These are phyloP conservation scores for Spodoptera frugiperda DNA, from an alignment of 1,140 invertebrate genomes.

Conservation along the genomic window DNA sequence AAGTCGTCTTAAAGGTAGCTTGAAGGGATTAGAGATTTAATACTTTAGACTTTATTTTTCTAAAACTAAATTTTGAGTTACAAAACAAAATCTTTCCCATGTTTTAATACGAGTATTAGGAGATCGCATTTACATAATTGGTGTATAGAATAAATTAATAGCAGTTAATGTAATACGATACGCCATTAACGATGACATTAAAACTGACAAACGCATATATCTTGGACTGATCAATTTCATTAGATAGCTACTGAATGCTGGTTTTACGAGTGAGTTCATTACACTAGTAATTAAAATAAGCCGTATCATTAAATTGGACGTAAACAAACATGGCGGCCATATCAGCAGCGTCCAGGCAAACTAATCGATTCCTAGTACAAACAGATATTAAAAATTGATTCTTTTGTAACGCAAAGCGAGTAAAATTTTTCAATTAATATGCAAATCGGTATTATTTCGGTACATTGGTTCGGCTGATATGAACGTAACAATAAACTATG, in stretches of 20 bases:
- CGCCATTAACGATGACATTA: slow-evolving; percentile 17
- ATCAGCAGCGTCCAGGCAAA: slow-evolving; percentile 44
- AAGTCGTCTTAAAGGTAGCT: too few relatives aligned
- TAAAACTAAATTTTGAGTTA: too few relatives aligned
- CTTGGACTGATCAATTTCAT: slow-evolving; percentile 26
- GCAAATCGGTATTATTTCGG: slow-evolving; percentile 59
- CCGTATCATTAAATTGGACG: background rate
- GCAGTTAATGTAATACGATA: slow-evolving; percentile 25
- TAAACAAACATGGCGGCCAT: slow-evolving; percentile 38
- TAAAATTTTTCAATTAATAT: slow-evolving; percentile 70
- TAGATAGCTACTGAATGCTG: slow-evolving; percentile 5
- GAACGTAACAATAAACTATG: slow-evolving; percentile 15
- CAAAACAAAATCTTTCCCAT: too few relatives aligned
- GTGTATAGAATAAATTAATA: slow-evolving; percentile 29
- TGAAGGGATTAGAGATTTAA: too few relatives aligned
- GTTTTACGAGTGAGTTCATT: slow-evolving; percentile 25
- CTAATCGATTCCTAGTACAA: slow-evolving; percentile 55
- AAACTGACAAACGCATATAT: slow-evolving; percentile 21
- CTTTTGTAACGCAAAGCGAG: slow-evolving; percentile 56
- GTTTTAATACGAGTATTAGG: background rate
- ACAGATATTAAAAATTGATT: slow-evolving; percentile 56
- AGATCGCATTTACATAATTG: slow-evolving; percentile 21
- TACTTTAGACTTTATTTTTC: too few relatives aligned
- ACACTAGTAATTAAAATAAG: slow-evolving; percentile 40
- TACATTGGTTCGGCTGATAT: slow-evolving; percentile 15